Evolutionary conservation across 2,113 vertebrate genomes (phyloP), one percentile per base, ranked within the genome.

Genomic region (Bucco capensis): DNA sequence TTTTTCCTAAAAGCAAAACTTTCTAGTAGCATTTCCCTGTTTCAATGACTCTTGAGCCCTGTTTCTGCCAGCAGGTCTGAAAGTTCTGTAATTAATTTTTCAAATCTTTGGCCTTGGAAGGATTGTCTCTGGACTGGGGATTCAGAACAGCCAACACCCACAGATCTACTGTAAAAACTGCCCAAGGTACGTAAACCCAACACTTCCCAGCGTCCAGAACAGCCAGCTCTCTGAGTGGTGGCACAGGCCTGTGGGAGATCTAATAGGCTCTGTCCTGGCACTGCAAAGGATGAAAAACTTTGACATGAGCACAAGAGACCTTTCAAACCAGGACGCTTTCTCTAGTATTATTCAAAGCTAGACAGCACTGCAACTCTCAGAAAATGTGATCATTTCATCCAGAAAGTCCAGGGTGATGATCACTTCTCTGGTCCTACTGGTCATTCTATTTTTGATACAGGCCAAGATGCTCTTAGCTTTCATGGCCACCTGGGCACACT

Each of bases 211-310:
- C 31, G 18, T 21, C n/a, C 30, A 64, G 49, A 35, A 47, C n/a
- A 91, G 22, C 2, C 24, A 74, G 8, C 3, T 54, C 16, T 72
- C 56, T 1, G 3, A 25, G 8, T 19, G 13, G 8, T 81, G 19
- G 12, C 17, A 38, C 0, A 1, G 9, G 16, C 14, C 35, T 65
- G 8, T 7, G 17, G 6, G 12, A 49, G 4, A 57, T 6, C 9
- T 76, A 46, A 5, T 31, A 6, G 10, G 6, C 9, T 71, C 42
- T 38, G 54, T 61, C 46, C 50, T 69, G 31, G 58, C 6, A 54
- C 2, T 2, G 6, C 30, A 67, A 75, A 38, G 14, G 2, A 1
- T 50, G 19, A 77, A 33, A 8, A 65, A 8, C 9, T 80, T 60
- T 81, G 30, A 50, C 13, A 37, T 15, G 5, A 62, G 4, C 27